These are phyloP conservation scores for Nothocercus nigrocapillus DNA, from an alignment of 2,113 vertebrate genomes.

Conservation along the genomic window DNA sequence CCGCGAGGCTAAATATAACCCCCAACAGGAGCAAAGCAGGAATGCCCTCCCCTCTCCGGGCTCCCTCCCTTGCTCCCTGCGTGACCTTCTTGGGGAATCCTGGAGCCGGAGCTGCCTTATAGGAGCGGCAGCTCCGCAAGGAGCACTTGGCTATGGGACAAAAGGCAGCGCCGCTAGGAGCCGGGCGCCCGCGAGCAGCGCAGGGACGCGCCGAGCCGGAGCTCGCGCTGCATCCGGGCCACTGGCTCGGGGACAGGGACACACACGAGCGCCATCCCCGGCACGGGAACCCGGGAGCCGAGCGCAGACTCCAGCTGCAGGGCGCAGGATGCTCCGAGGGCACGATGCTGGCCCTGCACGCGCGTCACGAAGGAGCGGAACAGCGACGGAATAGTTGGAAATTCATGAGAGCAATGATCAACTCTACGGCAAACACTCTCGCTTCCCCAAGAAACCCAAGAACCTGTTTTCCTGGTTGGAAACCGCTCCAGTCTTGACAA, in stretches of 20 bases:
- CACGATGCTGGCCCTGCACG: not conserved
- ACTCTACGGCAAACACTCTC: not conserved
- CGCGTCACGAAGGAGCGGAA: no score
- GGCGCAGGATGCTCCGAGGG: not conserved
- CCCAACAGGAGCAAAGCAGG: constrained; percentile 29
- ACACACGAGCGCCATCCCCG: not conserved
- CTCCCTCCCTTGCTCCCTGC: constrained; percentile 48
- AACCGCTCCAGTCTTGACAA: not conserved
- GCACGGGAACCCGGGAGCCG: not conserved
- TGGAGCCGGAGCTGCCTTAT: constrained; percentile 24
- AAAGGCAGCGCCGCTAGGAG: not conserved
- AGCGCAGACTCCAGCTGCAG: not conserved
- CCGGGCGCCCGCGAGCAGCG: not conserved
- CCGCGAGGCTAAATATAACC: constrained; percentile 65
- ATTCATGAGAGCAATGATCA: not conserved
- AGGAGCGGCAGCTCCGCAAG: not conserved
- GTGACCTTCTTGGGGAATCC: constrained; percentile 74
- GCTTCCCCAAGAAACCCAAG: not conserved
- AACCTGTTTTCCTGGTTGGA: not conserved
- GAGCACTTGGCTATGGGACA: not conserved
- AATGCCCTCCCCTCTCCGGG: constrained; percentile 27
- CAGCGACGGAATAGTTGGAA: not conserved
- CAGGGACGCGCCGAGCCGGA: not conserved
- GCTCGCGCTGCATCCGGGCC: not conserved
- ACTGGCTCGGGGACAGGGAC: no score